Base-by-base conservation (phyloP, 2,797 vertebrate genomes). In the Pelochelys cantorii region DNA sequence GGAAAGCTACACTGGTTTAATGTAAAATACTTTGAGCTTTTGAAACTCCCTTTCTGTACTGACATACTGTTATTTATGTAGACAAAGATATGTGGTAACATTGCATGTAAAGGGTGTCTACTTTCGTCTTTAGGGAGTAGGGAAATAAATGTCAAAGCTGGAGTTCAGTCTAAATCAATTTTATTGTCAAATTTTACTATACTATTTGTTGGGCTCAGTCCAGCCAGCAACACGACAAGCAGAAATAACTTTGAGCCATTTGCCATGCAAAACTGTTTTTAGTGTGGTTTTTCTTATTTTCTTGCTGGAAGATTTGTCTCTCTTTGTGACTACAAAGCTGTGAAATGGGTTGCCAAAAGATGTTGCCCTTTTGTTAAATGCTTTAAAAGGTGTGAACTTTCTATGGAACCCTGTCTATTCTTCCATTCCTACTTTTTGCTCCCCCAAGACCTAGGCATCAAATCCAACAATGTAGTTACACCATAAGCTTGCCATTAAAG, bases 401-500 rank as follows among this genome's bases (percentile, higher is more conserved):
- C 42, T 88, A 79, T 65, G 29, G 80, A 93, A 80, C 83, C 84
- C 85, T 94, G 68, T 82, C 81, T 91, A 52, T 83, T 37, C 71
- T 95, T 90, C 80, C 37, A n/a, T 83, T 81, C 60, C 65, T 92
- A 53, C 87, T 90, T 93, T 60, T 14, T 71, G 42, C 74, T 92
- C 20, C 11, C 79, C 23, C 4, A 27, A 54, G 71, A 92, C 87
- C 1, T 0, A 88, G 92, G 90, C 93, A 68, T 82, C 90, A 90
- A 94, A 93, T 89, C 92, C 85, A 71, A 83, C 79, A 8, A 92
- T 96, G 93, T 93, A 48, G 25, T 96, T 93, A 93, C 85, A 90
- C 78, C 42, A 31, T 48, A 52, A 85, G 86, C 94, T 97, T 97
- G 96, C 96, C 96, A 98, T 97, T 97, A 97, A 97, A 98, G 94